Base-by-base conservation (phyloP, 2,113 vertebrate genomes). In the Argyrosomus japonicus region DNA sequence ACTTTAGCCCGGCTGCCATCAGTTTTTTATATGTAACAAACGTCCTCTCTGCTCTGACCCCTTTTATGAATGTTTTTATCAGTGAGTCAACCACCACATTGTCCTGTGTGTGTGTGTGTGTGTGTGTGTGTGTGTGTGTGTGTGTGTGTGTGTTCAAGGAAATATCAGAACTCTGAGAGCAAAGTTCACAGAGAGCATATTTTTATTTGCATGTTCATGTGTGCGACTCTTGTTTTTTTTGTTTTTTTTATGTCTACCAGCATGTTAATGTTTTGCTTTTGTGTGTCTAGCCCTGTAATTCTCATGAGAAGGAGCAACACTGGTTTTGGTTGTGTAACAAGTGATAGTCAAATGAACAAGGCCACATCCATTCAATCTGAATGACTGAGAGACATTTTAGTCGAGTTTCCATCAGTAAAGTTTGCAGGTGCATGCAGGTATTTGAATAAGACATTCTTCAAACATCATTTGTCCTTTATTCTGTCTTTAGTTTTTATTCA, bases 31-130 rank as follows among this genome's bases (percentile, higher is more conserved):
- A 81, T 47, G 18, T 68, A 43, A 77, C 43, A n/a, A 19, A 51
- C 68, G 29, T 75, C 58, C 29, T 51, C 23, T 40, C 60, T 67
- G 50, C 29, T 68, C 40, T 57, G 62, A 65, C 71, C 60, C 21
- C 60, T 47, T 68, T 61, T 61, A 67, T 57, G 32, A 54, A 79
- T 74, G 47, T 43, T 62, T 36, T 79, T 15, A 74, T 68, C 36
- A 56, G 51, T 61, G 21, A 6, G 14, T 53, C 62, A 56, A 6
- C 27, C 62, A 21, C 15, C 13, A 51, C 56, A 43, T 48, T 21
- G 8, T 13, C 23, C n/a, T 63, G 40, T 63, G 19, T 63, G 47
- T 63, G 40, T 63, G 19, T 63, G 47, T 62, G 19, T 29, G 70
- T 29, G 1, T 72, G 43, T 63, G 40, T 63, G 19, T 63, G 47